Evolutionary conservation across 2,113 vertebrate genomes (phyloP).

Genomic region (Himantopus leucocephalus): DNA sequence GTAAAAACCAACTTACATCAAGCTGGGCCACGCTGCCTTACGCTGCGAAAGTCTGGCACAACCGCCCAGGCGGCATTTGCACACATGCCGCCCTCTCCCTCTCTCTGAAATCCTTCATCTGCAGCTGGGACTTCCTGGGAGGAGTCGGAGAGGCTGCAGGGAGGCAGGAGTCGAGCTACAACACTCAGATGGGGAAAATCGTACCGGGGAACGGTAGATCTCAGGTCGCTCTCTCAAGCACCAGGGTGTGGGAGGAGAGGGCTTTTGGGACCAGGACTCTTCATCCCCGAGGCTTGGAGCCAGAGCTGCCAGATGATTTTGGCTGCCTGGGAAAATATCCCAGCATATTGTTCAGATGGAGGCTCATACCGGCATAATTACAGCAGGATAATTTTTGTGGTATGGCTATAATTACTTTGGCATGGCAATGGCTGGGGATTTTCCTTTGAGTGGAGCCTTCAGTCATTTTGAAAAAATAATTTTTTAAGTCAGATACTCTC

Average conservation of each 20-base stretch:
- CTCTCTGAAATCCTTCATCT: accelerated
- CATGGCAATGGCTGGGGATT: neutral
- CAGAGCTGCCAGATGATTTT: neutral
- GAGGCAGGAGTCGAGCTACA: neutral
- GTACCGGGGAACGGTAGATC: neutral
- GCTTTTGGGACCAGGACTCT: neutral
- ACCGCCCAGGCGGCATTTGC: neutral
- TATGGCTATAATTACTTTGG: neutral
- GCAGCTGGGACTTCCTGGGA: constrained; percentile 30
- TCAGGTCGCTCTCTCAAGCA: accelerated
- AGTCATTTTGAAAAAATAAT: neutral
- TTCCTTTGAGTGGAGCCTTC: neutral
- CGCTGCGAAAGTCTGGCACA: neutral
- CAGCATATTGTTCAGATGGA: neutral
- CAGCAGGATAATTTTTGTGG: neutral
- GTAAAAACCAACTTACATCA: constrained; percentile 19
- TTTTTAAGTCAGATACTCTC: neutral
- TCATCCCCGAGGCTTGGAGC: neutral
- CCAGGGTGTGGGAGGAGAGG: neutral
- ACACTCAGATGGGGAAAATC: accelerated
- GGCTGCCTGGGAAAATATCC: neutral
- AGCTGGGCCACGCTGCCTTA: neutral
- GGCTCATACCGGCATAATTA: accelerated
- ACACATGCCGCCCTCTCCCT: neutral
- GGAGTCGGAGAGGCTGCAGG: neutral